Base-by-base conservation (phyloP, 2,113 vertebrate species). In the Ondatra zibethicus region DNA sequence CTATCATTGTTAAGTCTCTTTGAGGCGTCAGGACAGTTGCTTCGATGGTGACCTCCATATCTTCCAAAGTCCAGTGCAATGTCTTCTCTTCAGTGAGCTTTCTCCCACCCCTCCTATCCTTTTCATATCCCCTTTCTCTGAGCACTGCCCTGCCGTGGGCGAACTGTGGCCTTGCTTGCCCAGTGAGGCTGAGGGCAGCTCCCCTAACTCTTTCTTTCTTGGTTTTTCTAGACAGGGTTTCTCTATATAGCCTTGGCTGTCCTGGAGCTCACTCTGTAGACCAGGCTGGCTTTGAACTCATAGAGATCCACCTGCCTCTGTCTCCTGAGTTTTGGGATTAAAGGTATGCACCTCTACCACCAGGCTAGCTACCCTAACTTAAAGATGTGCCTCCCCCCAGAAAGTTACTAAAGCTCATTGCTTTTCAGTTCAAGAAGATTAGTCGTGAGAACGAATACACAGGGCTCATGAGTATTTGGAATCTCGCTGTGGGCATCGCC, bases 71-170 rank as follows among this genome's bases (percentile, higher is more conserved):
- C 72, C 31, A 33, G 36, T 39, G 63, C 50, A 23, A 31, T 23
- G 27, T 23, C n/a, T 45, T 42, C 45, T 95, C 78, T 93, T 89
- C 19, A 93, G 96, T 39, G 77, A 85, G 80, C 47, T 23, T 33
- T 88, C 93, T 76, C 55, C 25, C 76, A 47, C 19, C 55, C 13
- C 25, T 76, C 45, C 39, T 61, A 0, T 47, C 11, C 61, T 27
- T 0, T 82, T 58, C 50, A 36, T 29, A 39, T 55, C 27, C 66
- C 84, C 31, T 31, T n/a, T 1, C 42, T 14, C 86, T 78, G 82
- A 91, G 50, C 50, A 9, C 9, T 47, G 36, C 0, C 2, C 13
- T 27, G 0, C 33, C 17, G 52, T 27, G 42, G 55, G 36, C 17
- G 45, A 66, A 8, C 25, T 80, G n/a, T 5, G 6, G 73, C 23